Percentiles rank a stretch among this genome's conserved stretches.
Evolutionary conservation across 2,888 invertebrate species (phyloP).

Genomic region (Andrena hattorfiana): DNA sequence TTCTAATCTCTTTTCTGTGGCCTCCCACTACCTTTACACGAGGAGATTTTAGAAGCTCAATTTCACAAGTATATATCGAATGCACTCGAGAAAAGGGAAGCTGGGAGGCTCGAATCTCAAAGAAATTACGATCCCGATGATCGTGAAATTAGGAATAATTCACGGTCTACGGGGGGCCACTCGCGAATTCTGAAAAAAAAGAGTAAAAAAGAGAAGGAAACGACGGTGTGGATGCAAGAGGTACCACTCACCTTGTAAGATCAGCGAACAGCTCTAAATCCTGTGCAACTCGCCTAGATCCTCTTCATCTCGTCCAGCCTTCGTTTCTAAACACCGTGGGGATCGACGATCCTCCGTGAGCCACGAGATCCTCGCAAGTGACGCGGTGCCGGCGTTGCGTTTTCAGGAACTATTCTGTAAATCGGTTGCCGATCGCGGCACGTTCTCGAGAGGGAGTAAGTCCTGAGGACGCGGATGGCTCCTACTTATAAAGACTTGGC

Average conservation of each 20-base stretch:
- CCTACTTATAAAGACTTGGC: constrained; percentile 85
- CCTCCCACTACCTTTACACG: neutral
- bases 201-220: neutral
- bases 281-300: neutral
- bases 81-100: too few species aligned
- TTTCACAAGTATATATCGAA: too few species aligned
- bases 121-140: too few species aligned
- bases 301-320: constrained; percentile 51
- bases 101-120: too few species aligned
- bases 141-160: too few species aligned
- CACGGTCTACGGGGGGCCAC: too few species aligned
- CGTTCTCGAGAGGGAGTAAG: constrained; percentile 85
- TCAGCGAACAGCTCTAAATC: constrained; percentile 7
- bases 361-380: constrained; percentile 17
- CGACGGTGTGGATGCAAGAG: neutral
- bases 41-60: too few species aligned
- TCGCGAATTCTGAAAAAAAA: neutral
- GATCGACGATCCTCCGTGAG: constrained; percentile 23
- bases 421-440: constrained; percentile 82
- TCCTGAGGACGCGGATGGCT: constrained; percentile 84
- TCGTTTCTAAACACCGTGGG: neutral
- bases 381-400: constrained; percentile 36
- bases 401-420: constrained; percentile 74
- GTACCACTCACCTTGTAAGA: constrained; percentile 37
- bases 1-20: constrained; percentile 37